Base-by-base conservation (phyloP, 2,888 invertebrate species). In the Linyphia triangularis region DNA sequence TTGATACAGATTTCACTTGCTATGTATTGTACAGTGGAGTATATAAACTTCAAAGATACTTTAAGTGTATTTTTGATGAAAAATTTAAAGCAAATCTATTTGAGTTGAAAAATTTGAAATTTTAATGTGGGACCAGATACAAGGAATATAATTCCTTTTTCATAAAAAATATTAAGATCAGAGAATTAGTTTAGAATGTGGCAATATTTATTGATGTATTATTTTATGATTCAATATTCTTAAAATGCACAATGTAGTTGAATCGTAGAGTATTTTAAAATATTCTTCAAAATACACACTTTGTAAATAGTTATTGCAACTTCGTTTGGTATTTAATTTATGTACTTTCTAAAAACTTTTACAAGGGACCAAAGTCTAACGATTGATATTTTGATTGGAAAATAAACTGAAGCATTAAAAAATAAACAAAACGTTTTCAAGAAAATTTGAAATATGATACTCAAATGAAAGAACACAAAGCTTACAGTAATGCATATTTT, bases 341-440 rank as follows among this genome's bases (percentile, higher is more conserved):
- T 22, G 16, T 26, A 70, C 26, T 70, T 37, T 40, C 40, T 26
- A 24, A 26, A 26, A 22, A 26, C 26, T 26, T 24, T 70, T n/a
- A 28, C 26, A 70, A 24, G 70, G 70, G 70, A 70, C 70, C 70
- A 70, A 43, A 28, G n/a, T 16, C n/a, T 40, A 30, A 43, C 40
- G 13, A 70, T 28, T 24, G 13, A 70, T n/a, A n/a, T n/a, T n/a
- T n/a, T n/a, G n/a, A n/a, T n/a, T n/a, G n/a, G n/a, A n/a, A n/a
- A n/a, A n/a, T n/a, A n/a, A n/a, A n/a, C n/a, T n/a, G n/a, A n/a
- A n/a, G n/a, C n/a, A n/a, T n/a, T n/a, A n/a, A n/a, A n/a, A n/a
- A n/a, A n/a, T n/a, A n/a, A n/a, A n/a, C n/a, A n/a, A n/a, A n/a
- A n/a, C n/a, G n/a, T n/a, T n/a, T n/a, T n/a, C n/a, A n/a, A n/a